Evolutionary conservation across 2,797 vertebrate species (phyloP).

Genomic region (Liparis tanakae): DNA sequence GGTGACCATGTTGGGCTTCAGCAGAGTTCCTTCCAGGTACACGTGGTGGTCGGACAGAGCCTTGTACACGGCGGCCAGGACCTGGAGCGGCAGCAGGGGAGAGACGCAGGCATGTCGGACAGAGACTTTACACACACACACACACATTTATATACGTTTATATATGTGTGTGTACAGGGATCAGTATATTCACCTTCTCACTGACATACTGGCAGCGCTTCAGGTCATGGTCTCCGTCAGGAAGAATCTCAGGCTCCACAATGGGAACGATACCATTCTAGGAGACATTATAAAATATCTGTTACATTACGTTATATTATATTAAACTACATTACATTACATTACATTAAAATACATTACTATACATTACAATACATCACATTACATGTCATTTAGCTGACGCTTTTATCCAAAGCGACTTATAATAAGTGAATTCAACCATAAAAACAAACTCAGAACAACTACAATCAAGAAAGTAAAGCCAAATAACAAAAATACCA

Average conservation of each 20-base stretch:
- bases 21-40: constrained; percentile 95
- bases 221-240: constrained; percentile 97
- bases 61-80: constrained; percentile 96
- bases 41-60: constrained; percentile 96
- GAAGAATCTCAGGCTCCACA: constrained; percentile 97
- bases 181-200: constrained; percentile 88
- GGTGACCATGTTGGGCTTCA: constrained; percentile 99
- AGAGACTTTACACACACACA: background rate
- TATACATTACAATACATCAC: too few species aligned
- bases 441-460: too few species aligned
- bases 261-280: constrained; percentile 98
- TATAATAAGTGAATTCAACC: too few species aligned
- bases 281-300: constrained; percentile 35
- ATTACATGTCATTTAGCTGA: too few species aligned
- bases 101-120: background rate
- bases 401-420: too few species aligned
- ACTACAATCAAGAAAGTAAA: too few species aligned
- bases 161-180: background rate
- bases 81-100: constrained; percentile 77
- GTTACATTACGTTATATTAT: too few species aligned
- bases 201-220: constrained; percentile 96
- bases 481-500: too few species aligned
- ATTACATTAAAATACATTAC: too few species aligned
- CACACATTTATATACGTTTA: too few species aligned
- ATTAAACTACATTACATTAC: too few species aligned